phyloP scores from a whole-genome alignment of 2,797 vertebrate genomes.

The Sebastes cheni region DNA sequence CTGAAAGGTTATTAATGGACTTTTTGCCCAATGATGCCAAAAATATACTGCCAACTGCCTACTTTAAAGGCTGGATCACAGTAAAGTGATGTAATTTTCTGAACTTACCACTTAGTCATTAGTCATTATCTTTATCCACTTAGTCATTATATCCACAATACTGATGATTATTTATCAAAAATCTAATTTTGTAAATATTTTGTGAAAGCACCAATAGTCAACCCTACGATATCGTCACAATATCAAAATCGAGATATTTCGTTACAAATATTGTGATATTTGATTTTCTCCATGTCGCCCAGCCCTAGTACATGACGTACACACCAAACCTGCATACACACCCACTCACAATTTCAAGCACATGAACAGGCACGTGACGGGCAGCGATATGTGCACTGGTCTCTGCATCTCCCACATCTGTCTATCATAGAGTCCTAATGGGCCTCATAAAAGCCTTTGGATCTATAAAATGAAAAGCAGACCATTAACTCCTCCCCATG shows the following conservation, averaged over 20 bases:
- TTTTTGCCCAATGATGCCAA: too few species aligned
- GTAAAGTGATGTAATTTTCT: not conserved
- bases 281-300: not conserved
- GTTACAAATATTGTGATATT: not conserved
- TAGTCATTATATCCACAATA: too few species aligned
- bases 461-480: slow-evolving; percentile 73
- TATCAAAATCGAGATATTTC: too few species aligned
- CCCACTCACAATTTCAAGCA: not conserved
- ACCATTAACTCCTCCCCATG: slow-evolving; percentile 56
- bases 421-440: slow-evolving; percentile 63
- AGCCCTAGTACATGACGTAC: not conserved
- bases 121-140: too few species aligned
- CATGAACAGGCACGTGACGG: not conserved
- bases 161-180: too few species aligned
- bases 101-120: not conserved
- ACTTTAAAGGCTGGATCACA: not conserved
- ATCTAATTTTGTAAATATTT: too few species aligned
- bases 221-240: not conserved
- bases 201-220: not conserved
- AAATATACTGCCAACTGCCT: too few species aligned
- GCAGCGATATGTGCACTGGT: not conserved
- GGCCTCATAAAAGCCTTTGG: slow-evolving; percentile 67
- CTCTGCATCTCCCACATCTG: slow-evolving; percentile 25
- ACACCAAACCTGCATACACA: not conserved
- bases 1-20: too few species aligned